phyloP scores from a whole-genome alignment of 2,797 vertebrate species.

The Alauda arvensis region DNA sequence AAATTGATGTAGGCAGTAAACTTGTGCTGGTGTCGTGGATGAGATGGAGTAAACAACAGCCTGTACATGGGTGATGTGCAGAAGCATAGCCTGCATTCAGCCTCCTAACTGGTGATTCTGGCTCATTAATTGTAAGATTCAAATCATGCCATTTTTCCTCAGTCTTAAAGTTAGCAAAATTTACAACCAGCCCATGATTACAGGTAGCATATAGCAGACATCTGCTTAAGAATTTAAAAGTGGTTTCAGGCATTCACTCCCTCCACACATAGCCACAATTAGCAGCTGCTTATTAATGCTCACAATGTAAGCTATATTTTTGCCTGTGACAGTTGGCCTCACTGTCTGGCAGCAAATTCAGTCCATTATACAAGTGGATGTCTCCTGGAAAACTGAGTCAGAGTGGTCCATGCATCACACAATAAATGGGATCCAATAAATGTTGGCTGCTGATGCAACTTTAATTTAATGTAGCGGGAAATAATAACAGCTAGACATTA shows the following conservation, averaged over 20 bases:
- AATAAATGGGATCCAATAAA: background rate
- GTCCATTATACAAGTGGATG: background rate
- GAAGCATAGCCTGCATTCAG: background rate
- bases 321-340: background rate
- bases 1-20: background rate
- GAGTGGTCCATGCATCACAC: background rate
- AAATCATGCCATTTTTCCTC: background rate
- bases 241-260: background rate
- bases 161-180: background rate
- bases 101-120: background rate
- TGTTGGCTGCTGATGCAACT: background rate
- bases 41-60: background rate
- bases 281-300: background rate
- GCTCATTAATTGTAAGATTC: background rate
- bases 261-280: background rate
- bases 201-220: background rate
- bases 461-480: background rate
- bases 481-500: background rate
- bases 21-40: background rate
- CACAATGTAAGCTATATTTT: background rate
- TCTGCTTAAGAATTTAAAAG: background rate
- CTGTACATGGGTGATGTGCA: background rate
- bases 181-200: background rate
- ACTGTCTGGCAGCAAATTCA: background rate
- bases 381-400: background rate